phyloP scores from a whole-genome alignment of 1,140 invertebrate species.

The Paraescarpia echinospica region DNA sequence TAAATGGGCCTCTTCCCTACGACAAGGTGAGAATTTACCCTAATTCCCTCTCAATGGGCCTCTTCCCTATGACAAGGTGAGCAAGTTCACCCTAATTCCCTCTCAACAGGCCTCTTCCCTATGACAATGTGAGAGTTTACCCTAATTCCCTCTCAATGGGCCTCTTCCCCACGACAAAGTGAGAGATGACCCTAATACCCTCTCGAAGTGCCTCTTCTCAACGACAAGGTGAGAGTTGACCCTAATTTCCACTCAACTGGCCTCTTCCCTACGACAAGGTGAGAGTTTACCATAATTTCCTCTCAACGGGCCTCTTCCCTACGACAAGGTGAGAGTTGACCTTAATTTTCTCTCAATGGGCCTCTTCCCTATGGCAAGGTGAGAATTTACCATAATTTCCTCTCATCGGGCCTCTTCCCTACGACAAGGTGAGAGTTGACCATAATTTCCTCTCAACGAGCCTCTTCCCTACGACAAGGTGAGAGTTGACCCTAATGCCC shows the following conservation, averaged over 20 bases:
- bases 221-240: slow-evolving; percentile 66
- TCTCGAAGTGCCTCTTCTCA: slow-evolving; percentile 88
- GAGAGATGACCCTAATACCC: slow-evolving; percentile 54
- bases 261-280: slow-evolving; percentile 85
- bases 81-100: slow-evolving; percentile 67
- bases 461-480: slow-evolving; percentile 85
- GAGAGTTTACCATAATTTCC: slow-evolving; percentile 66
- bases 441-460: slow-evolving; percentile 86
- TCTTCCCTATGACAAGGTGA: slow-evolving; percentile 80
- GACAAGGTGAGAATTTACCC: slow-evolving; percentile 63
- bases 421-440: slow-evolving; percentile 66
- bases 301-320: slow-evolving; percentile 88
- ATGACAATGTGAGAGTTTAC: slow-evolving; percentile 66
- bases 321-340: slow-evolving; percentile 66
- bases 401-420: slow-evolving; percentile 88
- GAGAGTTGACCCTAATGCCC: slow-evolving; percentile 64
- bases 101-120: slow-evolving; percentile 88
- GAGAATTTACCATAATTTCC: slow-evolving; percentile 66
- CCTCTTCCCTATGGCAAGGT: slow-evolving; percentile 85
- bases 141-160: slow-evolving; percentile 86
- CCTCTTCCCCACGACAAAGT: slow-evolving; percentile 85
- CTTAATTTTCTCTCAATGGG: slow-evolving; percentile 86
- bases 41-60: slow-evolving; percentile 89
- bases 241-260: slow-evolving; percentile 86
- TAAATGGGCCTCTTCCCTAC: slow-evolving; percentile 91